Conservation (phyloP, 2,797 vertebrate species). For the Centropyge bicolor region DNA sequence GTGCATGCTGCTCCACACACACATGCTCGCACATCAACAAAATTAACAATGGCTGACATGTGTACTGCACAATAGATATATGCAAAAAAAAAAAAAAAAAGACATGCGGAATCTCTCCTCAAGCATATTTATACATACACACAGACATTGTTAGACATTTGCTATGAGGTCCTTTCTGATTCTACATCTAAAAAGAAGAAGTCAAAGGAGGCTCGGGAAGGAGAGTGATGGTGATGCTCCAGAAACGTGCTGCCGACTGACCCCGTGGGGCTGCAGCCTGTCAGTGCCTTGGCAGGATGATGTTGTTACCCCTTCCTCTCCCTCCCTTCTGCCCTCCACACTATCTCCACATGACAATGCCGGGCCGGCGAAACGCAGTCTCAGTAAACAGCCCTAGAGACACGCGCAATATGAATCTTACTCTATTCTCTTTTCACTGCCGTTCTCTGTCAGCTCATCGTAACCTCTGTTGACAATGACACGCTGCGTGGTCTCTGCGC, state of each 20-base stretch:
- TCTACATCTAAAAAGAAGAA: constrained; percentile 47
- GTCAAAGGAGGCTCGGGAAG: constrained; percentile 14
- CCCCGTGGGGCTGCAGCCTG: constrained; percentile 66
- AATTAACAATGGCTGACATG: constrained; percentile 45
- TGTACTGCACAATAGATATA: constrained; percentile 27
- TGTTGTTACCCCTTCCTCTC: constrained; percentile 22
- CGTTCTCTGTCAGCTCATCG: constrained; percentile 25
- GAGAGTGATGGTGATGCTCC: constrained; percentile 55
- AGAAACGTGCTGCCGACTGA: constrained; percentile 56
- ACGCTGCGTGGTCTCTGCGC: constrained; percentile 31
- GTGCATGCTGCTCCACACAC: constrained; percentile 37
- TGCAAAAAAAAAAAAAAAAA: constrained; percentile 17
- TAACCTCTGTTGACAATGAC: constrained; percentile 49
- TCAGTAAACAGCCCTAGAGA: constrained; percentile 48
- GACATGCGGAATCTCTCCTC: not conserved
- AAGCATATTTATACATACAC: not conserved
- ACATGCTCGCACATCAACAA: constrained; percentile 21
- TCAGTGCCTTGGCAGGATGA: constrained; percentile 64
- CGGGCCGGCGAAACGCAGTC: constrained; percentile 31
- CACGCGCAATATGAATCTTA: constrained; percentile 41
- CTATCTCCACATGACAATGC: constrained; percentile 53
- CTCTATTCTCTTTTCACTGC: constrained; percentile 37
- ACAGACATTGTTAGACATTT: constrained; percentile 1
- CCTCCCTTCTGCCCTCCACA: not conserved
- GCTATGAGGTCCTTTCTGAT: constrained; percentile 3